These are phyloP conservation scores for Luidia sarsii DNA, from an alignment of 53 echinoderm and acorn worm species.

Conservation along the genomic window DNA sequence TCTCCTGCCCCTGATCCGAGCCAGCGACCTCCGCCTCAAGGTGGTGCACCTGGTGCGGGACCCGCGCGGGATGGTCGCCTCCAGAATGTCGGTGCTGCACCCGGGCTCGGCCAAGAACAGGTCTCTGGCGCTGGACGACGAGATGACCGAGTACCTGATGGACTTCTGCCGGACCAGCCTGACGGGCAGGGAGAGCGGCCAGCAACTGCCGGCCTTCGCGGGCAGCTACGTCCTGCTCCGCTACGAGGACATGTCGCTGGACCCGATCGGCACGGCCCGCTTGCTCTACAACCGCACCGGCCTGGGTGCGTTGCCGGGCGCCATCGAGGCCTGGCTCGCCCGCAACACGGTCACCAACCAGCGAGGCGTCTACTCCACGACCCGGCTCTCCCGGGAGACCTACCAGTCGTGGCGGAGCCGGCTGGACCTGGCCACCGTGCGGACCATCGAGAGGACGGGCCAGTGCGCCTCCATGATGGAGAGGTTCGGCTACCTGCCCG, in stretches of 20 bases:
- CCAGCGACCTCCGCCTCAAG: constrained; percentile 53
- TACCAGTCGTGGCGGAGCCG: constrained; percentile 64
- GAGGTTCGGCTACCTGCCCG: constrained; percentile 60
- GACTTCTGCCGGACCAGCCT: constrained; percentile 25
- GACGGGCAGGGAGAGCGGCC: constrained; percentile 19
- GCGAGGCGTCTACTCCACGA: constrained; percentile 25
- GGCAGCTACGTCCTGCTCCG: constrained; percentile 20
- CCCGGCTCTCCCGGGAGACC: constrained; percentile 26
- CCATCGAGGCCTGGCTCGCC: constrained; percentile 14
- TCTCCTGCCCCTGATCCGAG: constrained; percentile 57
- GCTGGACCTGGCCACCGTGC: constrained; percentile 48
- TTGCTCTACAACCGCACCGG: constrained; percentile 19
- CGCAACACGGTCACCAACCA: background rate
- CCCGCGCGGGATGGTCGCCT: constrained; percentile 77
- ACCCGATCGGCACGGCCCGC: background rate
- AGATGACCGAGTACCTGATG: background rate
- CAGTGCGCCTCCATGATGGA: constrained; percentile 74
- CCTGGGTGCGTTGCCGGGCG: constrained; percentile 12
- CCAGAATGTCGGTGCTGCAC: constrained; percentile 15
- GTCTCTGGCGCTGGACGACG: background rate
- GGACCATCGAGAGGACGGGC: constrained; percentile 64
- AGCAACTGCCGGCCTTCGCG: background rate
- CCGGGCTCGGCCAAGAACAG: background rate
- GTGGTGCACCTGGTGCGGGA: constrained; percentile 83
- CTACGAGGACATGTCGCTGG: constrained; percentile 38